Evolutionary conservation across 2,797 vertebrate genomes (phyloP).

Genomic region (Nasua narica): DNA sequence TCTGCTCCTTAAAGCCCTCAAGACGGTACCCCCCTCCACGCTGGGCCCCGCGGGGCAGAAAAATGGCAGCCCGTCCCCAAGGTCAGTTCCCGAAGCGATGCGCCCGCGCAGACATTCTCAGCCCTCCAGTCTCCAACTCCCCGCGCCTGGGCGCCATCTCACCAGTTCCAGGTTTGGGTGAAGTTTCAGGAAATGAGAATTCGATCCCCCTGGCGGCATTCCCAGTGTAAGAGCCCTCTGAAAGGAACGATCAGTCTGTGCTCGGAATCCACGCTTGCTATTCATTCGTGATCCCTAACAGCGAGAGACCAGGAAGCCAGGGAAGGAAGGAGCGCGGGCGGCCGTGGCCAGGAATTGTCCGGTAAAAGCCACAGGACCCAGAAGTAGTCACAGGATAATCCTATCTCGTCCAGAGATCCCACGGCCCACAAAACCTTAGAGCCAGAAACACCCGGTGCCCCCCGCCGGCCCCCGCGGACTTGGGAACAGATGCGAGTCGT

Average conservation of each 20-base stretch:
- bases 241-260: not conserved
- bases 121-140: not conserved
- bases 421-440: not conserved
- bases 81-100: not conserved
- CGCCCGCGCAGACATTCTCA: not conserved
- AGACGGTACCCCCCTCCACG: not conserved
- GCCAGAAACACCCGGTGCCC: not conserved
- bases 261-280: not conserved
- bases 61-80: not conserved
- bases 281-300: not conserved
- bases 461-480: accelerated
- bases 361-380: not conserved
- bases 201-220: not conserved
- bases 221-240: not conserved
- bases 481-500: accelerated
- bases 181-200: conserved; percentile 71
- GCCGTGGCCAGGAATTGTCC: accelerated
- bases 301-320: not conserved
- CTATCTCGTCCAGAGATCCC: not conserved
- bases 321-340: accelerated
- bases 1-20: too few relatives aligned
- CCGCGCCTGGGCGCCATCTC: not conserved
- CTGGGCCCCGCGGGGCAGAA: not conserved
- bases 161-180: not conserved
- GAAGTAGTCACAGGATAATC: not conserved